Conservation (phyloP, 1,140 invertebrate species). For the Platorchestia sp. region DNA sequence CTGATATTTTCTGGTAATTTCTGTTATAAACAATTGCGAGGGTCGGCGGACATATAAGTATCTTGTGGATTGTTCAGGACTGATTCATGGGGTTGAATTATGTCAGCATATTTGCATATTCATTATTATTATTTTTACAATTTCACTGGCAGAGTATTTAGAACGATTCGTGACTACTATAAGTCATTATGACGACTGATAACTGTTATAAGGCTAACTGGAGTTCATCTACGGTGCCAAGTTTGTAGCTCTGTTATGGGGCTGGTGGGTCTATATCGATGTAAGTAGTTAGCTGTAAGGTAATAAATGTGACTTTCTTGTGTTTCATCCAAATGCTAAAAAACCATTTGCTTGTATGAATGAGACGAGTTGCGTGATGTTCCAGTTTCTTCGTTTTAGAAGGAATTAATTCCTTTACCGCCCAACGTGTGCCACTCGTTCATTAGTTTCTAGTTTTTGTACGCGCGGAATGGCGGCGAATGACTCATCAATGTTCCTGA, state of each 20-base stretch:
- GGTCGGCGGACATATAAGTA: too few relatives aligned
- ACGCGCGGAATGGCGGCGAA: not conserved
- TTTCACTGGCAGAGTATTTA: too few relatives aligned
- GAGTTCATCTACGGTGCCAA: not conserved
- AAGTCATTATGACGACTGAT: not conserved
- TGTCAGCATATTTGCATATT: too few relatives aligned
- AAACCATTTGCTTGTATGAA: not conserved
- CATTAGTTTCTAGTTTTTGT: not conserved
- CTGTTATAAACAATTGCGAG: too few relatives aligned
- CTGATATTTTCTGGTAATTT: too few relatives aligned
- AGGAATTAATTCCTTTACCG: not conserved
- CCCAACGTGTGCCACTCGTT: not conserved
- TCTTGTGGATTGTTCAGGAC: too few relatives aligned
- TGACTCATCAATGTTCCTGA: not conserved
- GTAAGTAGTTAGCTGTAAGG: not conserved
- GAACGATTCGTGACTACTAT: too few relatives aligned
- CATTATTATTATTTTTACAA: too few relatives aligned
- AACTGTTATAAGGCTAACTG: not conserved
- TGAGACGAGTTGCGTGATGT: not conserved
- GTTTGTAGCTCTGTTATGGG: not conserved
- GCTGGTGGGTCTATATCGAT: not conserved
- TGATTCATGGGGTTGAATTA: too few relatives aligned
- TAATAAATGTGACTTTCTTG: not conserved
- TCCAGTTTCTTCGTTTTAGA: constrained; percentile 35
- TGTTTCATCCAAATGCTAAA: not conserved